Base-by-base conservation (phyloP, 2,113 vertebrate genomes). In the Heloderma charlesbogerti region DNA sequence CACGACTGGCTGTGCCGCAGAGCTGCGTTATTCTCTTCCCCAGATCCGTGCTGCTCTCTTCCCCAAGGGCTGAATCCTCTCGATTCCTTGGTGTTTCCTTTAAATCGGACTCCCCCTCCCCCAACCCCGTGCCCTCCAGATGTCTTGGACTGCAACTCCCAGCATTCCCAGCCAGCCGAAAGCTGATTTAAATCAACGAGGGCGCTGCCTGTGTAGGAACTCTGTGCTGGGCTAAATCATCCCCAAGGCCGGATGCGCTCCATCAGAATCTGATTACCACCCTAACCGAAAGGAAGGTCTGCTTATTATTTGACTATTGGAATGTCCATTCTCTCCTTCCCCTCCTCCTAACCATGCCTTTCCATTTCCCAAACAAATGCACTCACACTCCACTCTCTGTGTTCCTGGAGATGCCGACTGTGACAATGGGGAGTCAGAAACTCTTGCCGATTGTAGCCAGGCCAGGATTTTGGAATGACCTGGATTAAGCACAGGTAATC, bases 191-290 rank as follows among this genome's bases (percentile, higher is more conserved):
- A 80, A 71, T 31, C 69, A 4, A 18, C 4, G 16, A 25, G 16
- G 31, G 66, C 48, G 45, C 48, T 80, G 60, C 66, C 40, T 82
- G 90, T 86, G 87, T 51, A 63, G 25, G 79, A 88, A 71, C 57
- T 45, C 85, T 40, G 3, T 9, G 54, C 40, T 75, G 25, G 25
- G 31, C 71, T 88, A 83, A 75, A 66, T 60, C 31, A 63, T 51
- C 67, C 18, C 34, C 45, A 6, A 54, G 71, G 43, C 79, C 79
- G 54, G 74, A 66, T 54, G 40, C 20, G 9, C 34, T 82, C 43
- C 67, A 31, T 51, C 40, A 31, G 27, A 80, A 54, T 77, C 48
- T 69, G 89, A 86, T 88, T 75, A 57, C 54, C 22, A 71, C 67
- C n/a, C 54, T 60, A 66, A 51, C 69, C 13, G 10, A 75, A 57